Evolutionary conservation across 2,797 vertebrate genomes (phyloP), one percentile per base, ranked within the genome.

Genomic region (Danio aesculapii): DNA sequence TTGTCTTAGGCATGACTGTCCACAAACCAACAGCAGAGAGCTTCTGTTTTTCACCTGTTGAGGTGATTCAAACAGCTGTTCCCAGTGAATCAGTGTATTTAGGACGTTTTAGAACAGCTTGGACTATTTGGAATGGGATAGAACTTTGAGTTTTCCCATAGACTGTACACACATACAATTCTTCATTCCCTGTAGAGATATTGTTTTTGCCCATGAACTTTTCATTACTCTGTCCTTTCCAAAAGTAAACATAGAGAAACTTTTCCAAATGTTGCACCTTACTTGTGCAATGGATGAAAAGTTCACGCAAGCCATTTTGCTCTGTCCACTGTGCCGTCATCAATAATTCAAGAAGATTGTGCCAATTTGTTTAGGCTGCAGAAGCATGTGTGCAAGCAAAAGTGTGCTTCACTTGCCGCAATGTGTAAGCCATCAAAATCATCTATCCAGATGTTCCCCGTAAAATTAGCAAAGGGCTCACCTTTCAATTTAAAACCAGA

Each of bases 331-430:
- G 8, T 21, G 3, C 16, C 50, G 21, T 43, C 43, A 47, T 61
- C 14, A 69, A 50, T 79, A 68, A 79, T 70, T 78, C 44, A 61
- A 61, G 11, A 78, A 49, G 55, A 19, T 79, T 62, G 8, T 70
- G 47, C n/a, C 57, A 61, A 62, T 61, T 70, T 61, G 53, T 69
- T 68, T 77, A 10, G 0, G 63, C 58, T 52, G 59, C 10, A 9
- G 66, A 41, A 16, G n/a, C 46, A 52, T 77, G 19, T 76, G 49
- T 5, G 2, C 74, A 66, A 53, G 39, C 43, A 58, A 41, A 17
- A n/a, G 46, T 44, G n/a, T 49, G 53, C 43, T 50, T 61, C 16
- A 19, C 44, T 69, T 59, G 52, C 13, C 11, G 9, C 3, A 0
- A n/a, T 59, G 17, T 62, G 30, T 53, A 53, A 63, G n/a, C 21